These are phyloP conservation scores for Carassius auratus DNA, from an alignment of 2,113 vertebrate species.

Conservation along the genomic window DNA sequence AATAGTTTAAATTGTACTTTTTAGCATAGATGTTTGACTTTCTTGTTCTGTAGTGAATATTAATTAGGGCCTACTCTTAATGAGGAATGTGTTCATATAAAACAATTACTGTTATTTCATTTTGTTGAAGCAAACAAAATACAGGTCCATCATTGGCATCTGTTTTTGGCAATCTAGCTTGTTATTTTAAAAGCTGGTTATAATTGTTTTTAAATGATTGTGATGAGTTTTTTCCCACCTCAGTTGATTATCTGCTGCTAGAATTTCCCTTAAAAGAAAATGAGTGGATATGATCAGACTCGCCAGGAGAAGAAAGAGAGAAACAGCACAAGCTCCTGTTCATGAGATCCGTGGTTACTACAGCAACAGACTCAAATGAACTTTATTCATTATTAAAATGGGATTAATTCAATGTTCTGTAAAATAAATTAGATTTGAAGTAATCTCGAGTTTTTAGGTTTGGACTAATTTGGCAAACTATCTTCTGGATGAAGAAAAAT, in stretches of 20 bases:
- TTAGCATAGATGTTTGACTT: not conserved
- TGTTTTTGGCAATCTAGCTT: no score
- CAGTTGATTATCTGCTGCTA: not conserved
- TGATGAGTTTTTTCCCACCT: no score
- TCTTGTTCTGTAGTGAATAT: not conserved
- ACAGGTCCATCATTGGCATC: not conserved
- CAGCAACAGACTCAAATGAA: conserved; percentile 3
- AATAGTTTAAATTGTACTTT: not conserved
- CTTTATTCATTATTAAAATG: not conserved
- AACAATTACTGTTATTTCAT: not conserved
- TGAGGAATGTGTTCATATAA: not conserved
- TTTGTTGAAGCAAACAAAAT: not conserved
- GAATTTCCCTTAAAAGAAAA: conserved; percentile 3
- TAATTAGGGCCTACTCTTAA: not conserved
- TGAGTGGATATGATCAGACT: not conserved
- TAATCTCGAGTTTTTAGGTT: not conserved
- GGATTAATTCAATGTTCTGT: not conserved
- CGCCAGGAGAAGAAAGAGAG: not conserved
- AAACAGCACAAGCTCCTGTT: not conserved
- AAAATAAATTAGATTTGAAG: not conserved
- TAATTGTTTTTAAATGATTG: no score
- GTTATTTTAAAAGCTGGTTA: no score
- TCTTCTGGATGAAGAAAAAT: not conserved
- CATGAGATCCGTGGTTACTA: conserved; percentile 8
- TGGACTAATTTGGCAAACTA: not conserved